phyloP scores from a whole-genome alignment of 2,888 invertebrate species.

The Trichogramma dendrolimi region DNA sequence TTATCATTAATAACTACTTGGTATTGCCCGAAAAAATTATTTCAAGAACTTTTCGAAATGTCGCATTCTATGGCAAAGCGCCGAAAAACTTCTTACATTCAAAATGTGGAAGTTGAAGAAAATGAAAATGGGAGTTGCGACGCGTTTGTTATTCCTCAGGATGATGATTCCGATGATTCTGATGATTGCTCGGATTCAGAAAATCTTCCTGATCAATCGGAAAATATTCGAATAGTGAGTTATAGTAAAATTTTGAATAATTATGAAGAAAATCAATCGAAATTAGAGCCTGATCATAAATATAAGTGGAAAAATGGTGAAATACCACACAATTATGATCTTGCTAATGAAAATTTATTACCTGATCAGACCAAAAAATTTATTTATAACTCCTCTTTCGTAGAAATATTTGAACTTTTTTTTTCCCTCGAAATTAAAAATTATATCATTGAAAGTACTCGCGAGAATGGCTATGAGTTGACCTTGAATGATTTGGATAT shows the following conservation, averaged over 20 bases:
- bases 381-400: slow-evolving; percentile 1
- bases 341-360: no score
- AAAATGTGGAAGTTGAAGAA: slow-evolving; percentile 3
- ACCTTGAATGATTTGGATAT: slow-evolving; percentile 19
- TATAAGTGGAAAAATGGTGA: slow-evolving; percentile 7
- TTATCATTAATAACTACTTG: not conserved
- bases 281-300: no score
- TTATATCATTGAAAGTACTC: slow-evolving; percentile 12
- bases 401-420: slow-evolving; percentile 9
- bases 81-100: not conserved
- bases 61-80: no score
- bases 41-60: no score
- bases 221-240: no score
- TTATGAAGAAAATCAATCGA: no score
- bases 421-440: slow-evolving; percentile 8
- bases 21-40: no score
- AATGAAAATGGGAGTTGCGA: not conserved
- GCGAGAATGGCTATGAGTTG: slow-evolving; percentile 6
- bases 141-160: no score
- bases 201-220: no score
- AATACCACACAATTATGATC: slow-evolving; percentile 3
- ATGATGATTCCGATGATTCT: no score
- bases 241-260: no score
- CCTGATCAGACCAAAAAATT: slow-evolving; percentile 5
- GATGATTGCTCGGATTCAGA: no score